These are phyloP conservation scores for Brachyhypopomus gauderio DNA, from an alignment of 2,113 vertebrate species.

Conservation along the genomic window DNA sequence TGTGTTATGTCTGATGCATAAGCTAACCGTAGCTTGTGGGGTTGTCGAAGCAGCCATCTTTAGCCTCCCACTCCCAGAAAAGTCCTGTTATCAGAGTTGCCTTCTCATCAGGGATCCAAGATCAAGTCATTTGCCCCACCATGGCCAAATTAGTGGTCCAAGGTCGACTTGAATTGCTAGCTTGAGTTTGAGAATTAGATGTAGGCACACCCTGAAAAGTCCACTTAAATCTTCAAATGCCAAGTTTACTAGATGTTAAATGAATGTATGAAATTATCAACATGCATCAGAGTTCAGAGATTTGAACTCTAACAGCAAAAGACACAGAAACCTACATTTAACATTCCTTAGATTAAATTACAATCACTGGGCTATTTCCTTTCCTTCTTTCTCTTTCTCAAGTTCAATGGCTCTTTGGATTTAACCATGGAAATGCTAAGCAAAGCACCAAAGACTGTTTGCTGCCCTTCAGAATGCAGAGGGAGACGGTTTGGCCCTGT, in stretches of 20 bases:
- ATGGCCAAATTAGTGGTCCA: constrained; percentile 16
- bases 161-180: not conserved
- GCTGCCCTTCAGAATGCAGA: constrained; percentile 12
- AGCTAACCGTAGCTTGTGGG: constrained; percentile 2
- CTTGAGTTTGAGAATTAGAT: not conserved
- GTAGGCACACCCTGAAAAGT: not conserved
- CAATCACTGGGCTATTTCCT: constrained; percentile 36
- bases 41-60: constrained; percentile 54
- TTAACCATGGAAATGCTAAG: constrained; percentile 64
- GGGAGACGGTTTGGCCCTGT: too few relatives aligned
- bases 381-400: constrained; percentile 31
- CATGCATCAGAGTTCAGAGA: not conserved
- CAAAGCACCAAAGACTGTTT: constrained; percentile 21
- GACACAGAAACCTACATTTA: not conserved
- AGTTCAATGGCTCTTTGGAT: constrained; percentile 61
- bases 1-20: constrained; percentile 39
- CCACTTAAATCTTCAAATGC: not conserved
- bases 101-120: constrained; percentile 65
- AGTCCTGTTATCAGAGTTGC: constrained; percentile 43
- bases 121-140: constrained; percentile 29
- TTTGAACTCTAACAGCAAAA: not conserved
- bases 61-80: constrained; percentile 48
- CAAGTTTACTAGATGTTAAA: not conserved
- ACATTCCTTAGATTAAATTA: constrained; percentile 47
- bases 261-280: not conserved